Conservation (phyloP, 2,888 invertebrate genomes). For the Limnephilus marmoratus region DNA sequence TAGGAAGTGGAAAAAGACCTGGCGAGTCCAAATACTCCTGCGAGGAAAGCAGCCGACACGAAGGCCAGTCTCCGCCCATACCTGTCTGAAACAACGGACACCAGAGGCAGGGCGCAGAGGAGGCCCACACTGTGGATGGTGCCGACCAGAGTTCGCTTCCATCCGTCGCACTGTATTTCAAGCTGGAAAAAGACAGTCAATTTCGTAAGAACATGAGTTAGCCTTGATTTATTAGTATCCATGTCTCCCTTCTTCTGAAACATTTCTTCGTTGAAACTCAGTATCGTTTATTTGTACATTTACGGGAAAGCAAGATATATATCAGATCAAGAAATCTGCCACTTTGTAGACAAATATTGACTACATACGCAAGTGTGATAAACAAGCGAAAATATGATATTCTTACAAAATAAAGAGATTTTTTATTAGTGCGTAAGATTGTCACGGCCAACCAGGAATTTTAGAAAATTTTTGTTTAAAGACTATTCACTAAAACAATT, state of each 20-base stretch:
- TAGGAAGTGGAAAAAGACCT: constrained; percentile 77
- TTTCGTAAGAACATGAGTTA: not conserved
- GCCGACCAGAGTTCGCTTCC: constrained; percentile 78
- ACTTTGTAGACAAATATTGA: not conserved
- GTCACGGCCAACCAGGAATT: too few species aligned
- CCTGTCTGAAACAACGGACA: constrained; percentile 82
- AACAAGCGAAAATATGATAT: too few species aligned
- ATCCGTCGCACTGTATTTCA: constrained; percentile 70
- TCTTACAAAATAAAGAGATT: too few species aligned
- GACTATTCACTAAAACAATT: too few species aligned
- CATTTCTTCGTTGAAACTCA: not conserved
- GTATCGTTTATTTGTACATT: not conserved
- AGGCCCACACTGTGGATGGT: constrained; percentile 81
- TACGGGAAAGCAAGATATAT: not conserved
- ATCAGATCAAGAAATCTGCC: not conserved
- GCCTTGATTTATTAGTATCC: not conserved
- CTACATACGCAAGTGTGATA: too few species aligned
- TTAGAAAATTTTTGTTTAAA: too few species aligned
- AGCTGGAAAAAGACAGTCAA: constrained; percentile 55
- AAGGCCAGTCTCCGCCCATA: constrained; percentile 80
- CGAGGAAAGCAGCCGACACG: constrained; percentile 76
- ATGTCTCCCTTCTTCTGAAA: not conserved
- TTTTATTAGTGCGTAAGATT: too few species aligned
- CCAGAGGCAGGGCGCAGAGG: constrained; percentile 80
- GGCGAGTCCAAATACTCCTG: constrained; percentile 77